Conservation (phyloP, 2,888 invertebrate species). For the Pristionchus japonicus region DNA sequence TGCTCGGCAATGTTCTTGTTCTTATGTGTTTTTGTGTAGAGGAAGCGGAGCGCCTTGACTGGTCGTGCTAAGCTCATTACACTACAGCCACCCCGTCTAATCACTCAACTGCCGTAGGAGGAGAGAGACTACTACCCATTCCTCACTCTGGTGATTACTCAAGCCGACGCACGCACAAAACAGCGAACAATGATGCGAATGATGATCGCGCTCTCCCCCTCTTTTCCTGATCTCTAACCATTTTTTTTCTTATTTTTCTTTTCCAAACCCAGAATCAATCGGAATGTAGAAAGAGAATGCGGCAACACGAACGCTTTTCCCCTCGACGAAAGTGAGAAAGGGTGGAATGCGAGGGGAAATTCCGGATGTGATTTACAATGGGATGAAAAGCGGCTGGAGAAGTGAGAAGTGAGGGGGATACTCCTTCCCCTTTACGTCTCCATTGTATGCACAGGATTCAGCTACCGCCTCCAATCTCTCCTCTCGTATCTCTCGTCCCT, state of each 20-base stretch:
- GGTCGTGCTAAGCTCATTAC: conserved; percentile 33
- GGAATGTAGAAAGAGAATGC: too few species aligned
- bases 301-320: not conserved
- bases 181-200: not conserved
- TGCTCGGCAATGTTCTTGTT: conserved; percentile 40
- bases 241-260: too few species aligned
- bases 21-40: not conserved
- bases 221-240: too few species aligned
- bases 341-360: not conserved
- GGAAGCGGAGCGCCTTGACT: not conserved
- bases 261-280: too few species aligned
- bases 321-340: conserved; percentile 13
- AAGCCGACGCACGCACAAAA: not conserved
- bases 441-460: conserved; percentile 40
- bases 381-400: conserved; percentile 20
- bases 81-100: not conserved
- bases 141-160: conserved; percentile 15
- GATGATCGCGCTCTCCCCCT: too few species aligned
- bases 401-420: not conserved
- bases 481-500: not conserved
- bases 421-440: conserved; percentile 11
- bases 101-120: not conserved
- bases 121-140: too few species aligned
- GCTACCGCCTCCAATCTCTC: conserved; percentile 30
- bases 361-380: conserved; percentile 1